phyloP scores from a whole-genome alignment of 2,888 invertebrate species.

The Caenorhabditis sp. region DNA sequence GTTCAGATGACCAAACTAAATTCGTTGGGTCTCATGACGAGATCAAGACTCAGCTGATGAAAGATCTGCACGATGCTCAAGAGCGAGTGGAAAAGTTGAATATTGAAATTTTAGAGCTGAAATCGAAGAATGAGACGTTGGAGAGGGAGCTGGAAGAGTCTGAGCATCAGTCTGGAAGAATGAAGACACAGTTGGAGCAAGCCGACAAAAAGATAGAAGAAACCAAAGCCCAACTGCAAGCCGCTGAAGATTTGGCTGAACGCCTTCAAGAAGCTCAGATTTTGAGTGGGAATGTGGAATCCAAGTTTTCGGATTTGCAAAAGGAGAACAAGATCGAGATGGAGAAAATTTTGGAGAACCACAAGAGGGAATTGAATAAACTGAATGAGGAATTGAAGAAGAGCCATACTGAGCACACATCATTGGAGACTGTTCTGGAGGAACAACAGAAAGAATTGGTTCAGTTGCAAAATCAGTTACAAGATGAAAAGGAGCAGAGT shows the following conservation, averaged over 20 bases:
- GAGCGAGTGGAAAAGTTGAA: constrained; percentile 38
- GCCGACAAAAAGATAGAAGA: constrained; percentile 50
- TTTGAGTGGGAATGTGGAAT: constrained; percentile 46
- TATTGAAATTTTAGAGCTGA: constrained; percentile 26
- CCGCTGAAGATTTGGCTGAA: constrained; percentile 45
- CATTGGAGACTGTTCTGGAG: constrained; percentile 59
- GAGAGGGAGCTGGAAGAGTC: constrained; percentile 24
- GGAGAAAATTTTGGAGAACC: constrained; percentile 36
- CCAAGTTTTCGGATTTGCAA: constrained; percentile 40
- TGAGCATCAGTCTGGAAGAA: constrained; percentile 7
- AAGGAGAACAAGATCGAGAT: constrained; percentile 42
- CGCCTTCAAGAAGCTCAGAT: constrained; percentile 54
- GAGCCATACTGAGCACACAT: constrained; percentile 55
- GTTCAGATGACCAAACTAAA: constrained; percentile 63
- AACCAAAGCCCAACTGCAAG: constrained; percentile 16
- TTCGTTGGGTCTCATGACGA: constrained; percentile 66
- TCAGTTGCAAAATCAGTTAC: constrained; percentile 45
- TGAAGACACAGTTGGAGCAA: constrained; percentile 42
- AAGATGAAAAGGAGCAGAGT: constrained; percentile 32
- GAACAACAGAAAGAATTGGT: constrained; percentile 65
- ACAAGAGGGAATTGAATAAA: constrained; percentile 44
- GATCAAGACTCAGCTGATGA: constrained; percentile 52
- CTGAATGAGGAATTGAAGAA: constrained; percentile 54
- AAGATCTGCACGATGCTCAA: constrained; percentile 61
- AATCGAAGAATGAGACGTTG: constrained; percentile 41